A percentile compares a stretch with the other conserved stretches of the same genome.
Conservation (phyloP, 2,113 vertebrate species). For the Anarhynchus alexandrinus region DNA sequence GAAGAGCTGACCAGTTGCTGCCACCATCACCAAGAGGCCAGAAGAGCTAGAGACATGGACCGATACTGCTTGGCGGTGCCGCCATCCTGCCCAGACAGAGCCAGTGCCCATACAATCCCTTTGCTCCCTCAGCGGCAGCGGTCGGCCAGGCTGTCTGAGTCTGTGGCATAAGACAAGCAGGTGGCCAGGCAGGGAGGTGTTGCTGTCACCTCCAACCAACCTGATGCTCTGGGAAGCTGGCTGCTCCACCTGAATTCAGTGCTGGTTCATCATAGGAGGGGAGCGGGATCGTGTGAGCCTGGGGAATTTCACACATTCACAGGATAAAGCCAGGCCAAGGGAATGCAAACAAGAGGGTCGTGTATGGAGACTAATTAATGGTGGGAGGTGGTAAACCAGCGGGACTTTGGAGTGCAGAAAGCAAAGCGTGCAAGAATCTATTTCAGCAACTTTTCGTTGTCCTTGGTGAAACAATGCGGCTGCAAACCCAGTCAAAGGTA, state of each 20-base stretch:
- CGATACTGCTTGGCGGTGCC: fast-evolving
- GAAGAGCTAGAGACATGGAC: neutral
- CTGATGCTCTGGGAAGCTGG: fast-evolving
- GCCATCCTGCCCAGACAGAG: neutral
- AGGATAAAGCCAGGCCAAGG: neutral
- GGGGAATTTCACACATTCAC: neutral
- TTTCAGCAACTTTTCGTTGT: neutral
- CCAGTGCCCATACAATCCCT: neutral
- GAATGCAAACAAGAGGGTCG: neutral
- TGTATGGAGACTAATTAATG: neutral
- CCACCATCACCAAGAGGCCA: neutral
- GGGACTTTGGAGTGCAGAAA: neutral
- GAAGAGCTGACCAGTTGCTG: neutral
- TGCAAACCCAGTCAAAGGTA: neutral
- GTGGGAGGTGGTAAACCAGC: neutral
- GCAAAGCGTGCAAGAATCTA: neutral
- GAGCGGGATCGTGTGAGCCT: neutral
- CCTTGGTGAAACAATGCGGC: neutral
- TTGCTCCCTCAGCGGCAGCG: neutral
- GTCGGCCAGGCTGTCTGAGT: neutral
- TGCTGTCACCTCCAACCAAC: neutral
- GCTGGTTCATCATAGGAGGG: neutral
- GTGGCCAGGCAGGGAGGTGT: neutral
- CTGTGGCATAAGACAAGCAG: neutral
- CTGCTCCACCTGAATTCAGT: neutral